These are phyloP conservation scores for Tetramorium parvispinum DNA, from an alignment of 1,140 invertebrate species.

Conservation along the genomic window DNA sequence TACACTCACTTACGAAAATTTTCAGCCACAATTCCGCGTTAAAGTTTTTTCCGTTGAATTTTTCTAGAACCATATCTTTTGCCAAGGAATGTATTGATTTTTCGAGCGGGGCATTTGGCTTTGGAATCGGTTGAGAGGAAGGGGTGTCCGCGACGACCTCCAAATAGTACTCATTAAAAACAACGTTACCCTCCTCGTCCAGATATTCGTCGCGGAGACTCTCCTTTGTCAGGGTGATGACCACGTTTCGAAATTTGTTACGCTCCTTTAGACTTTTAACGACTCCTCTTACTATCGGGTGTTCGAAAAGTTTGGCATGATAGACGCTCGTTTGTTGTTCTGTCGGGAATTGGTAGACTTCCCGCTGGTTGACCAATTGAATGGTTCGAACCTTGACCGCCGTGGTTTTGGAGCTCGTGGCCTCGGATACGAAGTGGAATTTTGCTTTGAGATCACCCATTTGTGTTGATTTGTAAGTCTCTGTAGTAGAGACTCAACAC, in stretches of 20 bases:
- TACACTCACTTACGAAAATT: conserved; percentile 53
- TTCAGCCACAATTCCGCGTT: conserved; percentile 47
- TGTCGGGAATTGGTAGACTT: not conserved
- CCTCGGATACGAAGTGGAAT: conserved; percentile 56
- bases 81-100: conserved; percentile 7
- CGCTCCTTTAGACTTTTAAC: not conserved
- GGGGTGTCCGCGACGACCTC: not conserved
- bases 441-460: conserved; percentile 52
- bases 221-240: not conserved
- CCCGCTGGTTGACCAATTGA: conserved; percentile 46
- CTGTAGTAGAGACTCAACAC: not conserved
- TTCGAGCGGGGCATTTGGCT: not conserved
- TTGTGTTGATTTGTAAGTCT: conserved; percentile 65
- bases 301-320: not conserved
- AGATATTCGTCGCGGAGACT: conserved; percentile 9
- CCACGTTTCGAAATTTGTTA: conserved; percentile 18
- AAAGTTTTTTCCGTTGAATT: conserved; percentile 25
- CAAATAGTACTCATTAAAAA: conserved; percentile 26
- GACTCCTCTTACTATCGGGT: conserved; percentile 39
- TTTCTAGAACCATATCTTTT: conserved; percentile 32
- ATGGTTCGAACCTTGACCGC: conserved; percentile 58
- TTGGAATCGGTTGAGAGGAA: not conserved
- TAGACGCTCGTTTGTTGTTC: not conserved
- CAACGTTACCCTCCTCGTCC: conserved; percentile 11
- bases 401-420: conserved; percentile 2